phyloP scores from a whole-genome alignment of 2,797 vertebrate genomes.

The Diplodus sargus region DNA sequence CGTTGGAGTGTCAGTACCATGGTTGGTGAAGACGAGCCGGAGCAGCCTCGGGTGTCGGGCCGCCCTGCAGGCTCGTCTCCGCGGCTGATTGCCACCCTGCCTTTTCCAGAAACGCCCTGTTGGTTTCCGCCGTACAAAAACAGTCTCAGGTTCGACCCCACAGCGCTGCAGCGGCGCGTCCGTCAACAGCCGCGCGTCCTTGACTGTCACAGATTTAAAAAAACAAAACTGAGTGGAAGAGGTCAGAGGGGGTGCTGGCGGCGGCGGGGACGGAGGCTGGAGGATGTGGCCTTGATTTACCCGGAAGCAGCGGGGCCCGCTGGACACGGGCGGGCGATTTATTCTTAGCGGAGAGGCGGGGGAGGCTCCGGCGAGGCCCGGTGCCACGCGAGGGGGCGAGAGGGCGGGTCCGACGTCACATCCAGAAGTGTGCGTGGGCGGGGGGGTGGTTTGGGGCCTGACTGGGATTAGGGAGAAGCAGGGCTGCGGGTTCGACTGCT shows the following conservation, averaged over 20 bases:
- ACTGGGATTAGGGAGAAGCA: slow-evolving; percentile 65
- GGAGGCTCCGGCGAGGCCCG: slow-evolving; percentile 62
- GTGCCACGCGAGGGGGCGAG: slow-evolving; percentile 65
- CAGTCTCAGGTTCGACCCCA: slow-evolving; percentile 40
- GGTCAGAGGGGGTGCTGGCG: slow-evolving; percentile 42
- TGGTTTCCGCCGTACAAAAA: slow-evolving; percentile 43
- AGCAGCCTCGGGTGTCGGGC: not conserved
- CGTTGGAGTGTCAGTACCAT: not conserved
- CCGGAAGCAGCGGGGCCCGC: slow-evolving; percentile 55
- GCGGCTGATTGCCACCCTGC: slow-evolving; percentile 7
- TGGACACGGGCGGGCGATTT: slow-evolving; percentile 48
- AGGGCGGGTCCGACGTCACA: slow-evolving; percentile 68
- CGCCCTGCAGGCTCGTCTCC: not conserved
- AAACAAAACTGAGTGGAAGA: slow-evolving; percentile 20
- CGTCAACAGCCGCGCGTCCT: slow-evolving; percentile 55
- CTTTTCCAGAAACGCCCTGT: slow-evolving; percentile 47
- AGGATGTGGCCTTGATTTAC: slow-evolving; percentile 73
- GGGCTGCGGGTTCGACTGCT: slow-evolving; percentile 69
- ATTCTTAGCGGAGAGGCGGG: slow-evolving; percentile 73
- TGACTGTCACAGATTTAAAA: slow-evolving; percentile 51
- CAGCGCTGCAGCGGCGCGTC: slow-evolving; percentile 28
- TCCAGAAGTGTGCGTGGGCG: slow-evolving; percentile 63
- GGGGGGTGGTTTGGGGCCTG: slow-evolving; percentile 66
- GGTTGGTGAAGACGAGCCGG: slow-evolving; percentile 10
- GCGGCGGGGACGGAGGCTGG: slow-evolving; percentile 1